These are phyloP conservation scores for Nothoprocta pentlandii DNA, from an alignment of 2,113 vertebrate genomes.

Conservation along the genomic window DNA sequence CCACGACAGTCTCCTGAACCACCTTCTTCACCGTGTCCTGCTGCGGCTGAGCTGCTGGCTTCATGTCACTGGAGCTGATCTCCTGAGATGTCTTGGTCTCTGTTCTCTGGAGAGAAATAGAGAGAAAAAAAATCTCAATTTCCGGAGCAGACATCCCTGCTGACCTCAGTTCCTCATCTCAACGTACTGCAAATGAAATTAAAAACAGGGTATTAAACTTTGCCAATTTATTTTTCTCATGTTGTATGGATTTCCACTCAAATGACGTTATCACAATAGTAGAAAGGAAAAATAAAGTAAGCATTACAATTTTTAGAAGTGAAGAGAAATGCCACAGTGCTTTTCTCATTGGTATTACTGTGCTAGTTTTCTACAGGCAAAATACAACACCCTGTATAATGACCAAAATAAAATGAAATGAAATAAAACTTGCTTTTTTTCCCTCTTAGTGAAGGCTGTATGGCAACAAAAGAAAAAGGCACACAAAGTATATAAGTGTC, in stretches of 20 bases:
- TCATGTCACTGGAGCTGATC: conserved; percentile 48
- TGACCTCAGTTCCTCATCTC: background rate
- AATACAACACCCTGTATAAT: conserved; percentile 36
- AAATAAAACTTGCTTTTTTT: background rate
- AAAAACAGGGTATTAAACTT: background rate
- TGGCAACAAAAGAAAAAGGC: conserved; percentile 5
- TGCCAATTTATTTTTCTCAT: conserved; percentile 18
- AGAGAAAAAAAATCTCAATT: background rate
- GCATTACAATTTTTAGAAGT: background rate
- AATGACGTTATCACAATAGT: background rate
- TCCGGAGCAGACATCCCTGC: background rate
- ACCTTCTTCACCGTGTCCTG: conserved; percentile 72
- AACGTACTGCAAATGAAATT: background rate
- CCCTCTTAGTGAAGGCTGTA: background rate
- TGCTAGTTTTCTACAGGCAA: conserved; percentile 31
- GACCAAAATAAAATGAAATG: conserved; percentile 41
- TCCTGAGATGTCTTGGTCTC: conserved; percentile 70
- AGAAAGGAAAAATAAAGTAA: background rate
- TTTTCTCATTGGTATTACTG: background rate
- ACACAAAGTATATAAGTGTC: background rate
- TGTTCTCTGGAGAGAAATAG: conserved; percentile 71
- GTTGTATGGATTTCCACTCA: rapidly evolving
- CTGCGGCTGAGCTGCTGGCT: conserved; percentile 41
- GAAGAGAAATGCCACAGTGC: background rate
- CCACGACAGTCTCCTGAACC: conserved; percentile 75